A percentile compares a stretch with the other conserved stretches of the same genome.
phyloP scores from a whole-genome alignment of 2,888 invertebrate genomes.

The Lasioglossum oenotherae region DNA sequence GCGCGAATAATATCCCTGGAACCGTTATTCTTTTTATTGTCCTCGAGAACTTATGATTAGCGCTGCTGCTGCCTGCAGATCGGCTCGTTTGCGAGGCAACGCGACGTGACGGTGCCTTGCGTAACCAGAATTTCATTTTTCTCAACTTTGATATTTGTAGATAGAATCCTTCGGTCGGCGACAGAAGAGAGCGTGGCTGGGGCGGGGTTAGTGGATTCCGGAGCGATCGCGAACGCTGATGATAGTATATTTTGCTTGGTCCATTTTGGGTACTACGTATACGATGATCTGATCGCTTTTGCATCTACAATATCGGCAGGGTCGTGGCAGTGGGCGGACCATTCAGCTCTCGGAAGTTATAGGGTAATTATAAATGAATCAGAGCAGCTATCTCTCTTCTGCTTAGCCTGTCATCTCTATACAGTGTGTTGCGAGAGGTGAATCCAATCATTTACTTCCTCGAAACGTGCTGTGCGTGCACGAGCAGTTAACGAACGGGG shows the following conservation, averaged over 20 bases:
- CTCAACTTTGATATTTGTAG: background rate
- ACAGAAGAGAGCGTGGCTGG: background rate
- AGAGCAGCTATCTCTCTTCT: background rate
- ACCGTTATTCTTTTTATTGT: constrained; percentile 10
- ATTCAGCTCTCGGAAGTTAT: background rate
- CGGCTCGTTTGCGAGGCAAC: background rate
- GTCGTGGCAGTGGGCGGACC: background rate
- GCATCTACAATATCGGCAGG: background rate
- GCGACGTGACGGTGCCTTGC: background rate
- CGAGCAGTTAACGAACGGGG: background rate
- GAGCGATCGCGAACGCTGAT: background rate
- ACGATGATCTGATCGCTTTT: background rate
- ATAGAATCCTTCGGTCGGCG: background rate
- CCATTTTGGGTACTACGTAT: background rate
- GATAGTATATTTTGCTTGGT: background rate
- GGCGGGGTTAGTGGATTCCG: background rate
- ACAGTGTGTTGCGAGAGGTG: background rate
- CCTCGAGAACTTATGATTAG: constrained; percentile 4
- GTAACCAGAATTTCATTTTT: background rate
- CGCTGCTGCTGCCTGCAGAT: background rate
- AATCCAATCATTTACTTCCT: background rate
- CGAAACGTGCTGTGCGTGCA: background rate
- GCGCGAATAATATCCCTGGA: constrained; percentile 36
- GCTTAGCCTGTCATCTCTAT: no score
- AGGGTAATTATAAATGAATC: background rate